Percentiles rank a stretch among this genome's conserved stretches.
Evolutionary conservation across 2,113 vertebrate species (phyloP).

Genomic region (Notarius lentiginosus): DNA sequence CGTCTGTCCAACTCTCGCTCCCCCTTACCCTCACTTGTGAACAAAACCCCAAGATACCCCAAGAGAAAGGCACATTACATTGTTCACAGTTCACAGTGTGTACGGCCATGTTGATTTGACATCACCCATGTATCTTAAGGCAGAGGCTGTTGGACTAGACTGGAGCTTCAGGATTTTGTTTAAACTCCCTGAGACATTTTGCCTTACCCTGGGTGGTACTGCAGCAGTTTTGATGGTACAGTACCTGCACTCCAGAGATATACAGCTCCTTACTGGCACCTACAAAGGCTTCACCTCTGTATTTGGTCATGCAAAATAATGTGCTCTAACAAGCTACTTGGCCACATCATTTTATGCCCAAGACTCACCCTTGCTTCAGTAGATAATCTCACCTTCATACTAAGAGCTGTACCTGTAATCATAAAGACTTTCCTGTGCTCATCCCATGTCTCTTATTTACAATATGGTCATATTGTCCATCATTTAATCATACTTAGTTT

Average conservation of each 20-base stretch:
- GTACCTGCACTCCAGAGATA: background rate
- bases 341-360: background rate
- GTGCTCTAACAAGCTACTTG: background rate
- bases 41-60: too few species aligned
- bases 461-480: background rate
- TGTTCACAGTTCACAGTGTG: background rate
- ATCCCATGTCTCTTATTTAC: background rate
- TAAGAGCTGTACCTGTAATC: background rate
- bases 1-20: too few species aligned
- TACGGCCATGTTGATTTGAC: background rate
- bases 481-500: background rate
- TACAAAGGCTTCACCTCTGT: background rate
- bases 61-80: background rate
- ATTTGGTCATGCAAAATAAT: background rate
- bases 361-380: background rate
- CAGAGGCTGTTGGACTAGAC: background rate
- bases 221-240: background rate
- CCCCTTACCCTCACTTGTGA: too few species aligned
- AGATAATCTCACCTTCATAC: background rate
- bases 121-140: background rate
- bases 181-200: background rate
- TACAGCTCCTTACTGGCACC: background rate
- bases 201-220: background rate
- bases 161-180: background rate
- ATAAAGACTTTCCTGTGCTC: background rate